Conservation (phyloP, 2,888 invertebrate genomes). For the Monoplex corrugatus region DNA sequence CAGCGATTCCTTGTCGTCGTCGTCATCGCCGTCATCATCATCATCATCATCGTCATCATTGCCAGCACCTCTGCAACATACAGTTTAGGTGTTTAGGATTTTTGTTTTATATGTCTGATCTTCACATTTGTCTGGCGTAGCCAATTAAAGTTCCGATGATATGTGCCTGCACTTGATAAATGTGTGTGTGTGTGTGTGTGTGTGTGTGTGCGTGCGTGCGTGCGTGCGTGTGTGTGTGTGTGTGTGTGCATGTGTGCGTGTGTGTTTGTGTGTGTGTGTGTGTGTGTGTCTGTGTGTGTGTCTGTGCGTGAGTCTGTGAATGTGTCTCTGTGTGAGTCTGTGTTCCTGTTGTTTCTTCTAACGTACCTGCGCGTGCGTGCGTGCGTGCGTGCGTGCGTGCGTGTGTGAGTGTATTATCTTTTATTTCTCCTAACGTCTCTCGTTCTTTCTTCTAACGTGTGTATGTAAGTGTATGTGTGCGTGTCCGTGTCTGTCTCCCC, state of each 20-base stretch:
- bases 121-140: no score
- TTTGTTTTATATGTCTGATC: neutral
- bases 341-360: neutral
- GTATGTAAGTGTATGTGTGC: neutral
- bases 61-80: neutral
- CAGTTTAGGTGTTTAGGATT: neutral
- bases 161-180: neutral
- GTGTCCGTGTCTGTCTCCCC: neutral
- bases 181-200: neutral
- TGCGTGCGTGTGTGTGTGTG: neutral
- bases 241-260: neutral
- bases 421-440: no score
- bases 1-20: no score
- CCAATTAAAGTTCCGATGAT: no score
- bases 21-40: no score
- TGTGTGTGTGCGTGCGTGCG: neutral
- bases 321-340: neutral
- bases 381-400: neutral
- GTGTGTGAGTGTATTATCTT: neutral
- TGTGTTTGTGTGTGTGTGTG: neutral
- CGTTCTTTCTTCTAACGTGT: no score
- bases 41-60: neutral
- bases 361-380: neutral
- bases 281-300: neutral
- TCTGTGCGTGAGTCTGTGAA: neutral